phyloP scores from a whole-genome alignment of 2,797 vertebrate species.

The Hafferia zeledoni region DNA sequence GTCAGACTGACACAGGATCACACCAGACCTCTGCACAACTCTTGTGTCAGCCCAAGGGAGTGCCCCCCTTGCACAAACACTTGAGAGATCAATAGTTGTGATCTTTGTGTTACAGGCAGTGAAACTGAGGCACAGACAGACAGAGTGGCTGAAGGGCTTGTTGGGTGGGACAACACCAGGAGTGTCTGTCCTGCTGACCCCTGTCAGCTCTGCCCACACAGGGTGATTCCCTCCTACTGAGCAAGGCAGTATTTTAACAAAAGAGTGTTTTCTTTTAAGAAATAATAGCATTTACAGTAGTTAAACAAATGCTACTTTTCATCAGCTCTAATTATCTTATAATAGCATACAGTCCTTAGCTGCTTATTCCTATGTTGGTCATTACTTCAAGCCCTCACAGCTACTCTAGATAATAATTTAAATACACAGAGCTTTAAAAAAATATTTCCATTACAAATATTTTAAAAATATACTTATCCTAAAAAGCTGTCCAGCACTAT shows the following conservation, averaged over 20 bases:
- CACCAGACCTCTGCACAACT: neutral
- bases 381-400: neutral
- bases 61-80: neutral
- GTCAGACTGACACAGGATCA: neutral
- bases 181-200: neutral
- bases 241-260: slow-evolving; percentile 24
- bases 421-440: slow-evolving; percentile 65
- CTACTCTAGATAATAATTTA: slow-evolving; percentile 32
- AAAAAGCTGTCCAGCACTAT: slow-evolving; percentile 63
- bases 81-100: neutral
- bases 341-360: neutral
- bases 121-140: neutral
- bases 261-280: neutral
- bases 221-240: neutral
- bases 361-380: neutral
- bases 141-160: neutral
- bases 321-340: neutral
- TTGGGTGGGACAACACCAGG: neutral
- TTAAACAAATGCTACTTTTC: slow-evolving; percentile 30
- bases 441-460: slow-evolving; percentile 67
- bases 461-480: slow-evolving; percentile 71
- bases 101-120: neutral
- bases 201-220: rapidly evolving
- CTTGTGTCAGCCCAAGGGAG: neutral
- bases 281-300: neutral